phyloP scores from a whole-genome alignment of 2,797 vertebrate species.

The Danio albolineatus region DNA sequence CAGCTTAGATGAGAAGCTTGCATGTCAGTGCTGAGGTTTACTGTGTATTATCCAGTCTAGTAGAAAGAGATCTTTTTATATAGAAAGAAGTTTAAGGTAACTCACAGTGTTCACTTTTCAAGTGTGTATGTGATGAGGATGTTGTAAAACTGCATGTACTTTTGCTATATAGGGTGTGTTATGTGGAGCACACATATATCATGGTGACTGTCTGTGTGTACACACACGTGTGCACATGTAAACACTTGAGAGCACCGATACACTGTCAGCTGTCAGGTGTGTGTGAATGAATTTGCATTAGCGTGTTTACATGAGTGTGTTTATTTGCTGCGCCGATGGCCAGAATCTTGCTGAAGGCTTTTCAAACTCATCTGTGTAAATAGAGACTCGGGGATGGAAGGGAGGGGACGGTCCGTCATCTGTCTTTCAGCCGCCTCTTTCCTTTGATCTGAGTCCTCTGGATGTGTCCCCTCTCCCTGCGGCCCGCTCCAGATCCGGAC shows the following conservation, averaged over 20 bases:
- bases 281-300: slow-evolving; percentile 23
- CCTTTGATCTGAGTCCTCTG: slow-evolving; percentile 83
- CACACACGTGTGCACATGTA: slow-evolving; percentile 25
- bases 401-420: slow-evolving; percentile 71
- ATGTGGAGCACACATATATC: neutral
- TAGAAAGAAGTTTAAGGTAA: neutral
- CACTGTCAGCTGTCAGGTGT: neutral
- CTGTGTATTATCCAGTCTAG: neutral
- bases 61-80: neutral
- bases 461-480: slow-evolving; percentile 72
- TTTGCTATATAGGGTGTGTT: neutral
- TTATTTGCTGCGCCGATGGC: slow-evolving; percentile 66
- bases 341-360: slow-evolving; percentile 62
- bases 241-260: slow-evolving; percentile 23
- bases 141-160: neutral
- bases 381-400: slow-evolving; percentile 53
- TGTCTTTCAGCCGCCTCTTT: slow-evolving; percentile 77
- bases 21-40: neutral
- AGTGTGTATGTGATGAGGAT: neutral
- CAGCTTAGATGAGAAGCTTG: neutral
- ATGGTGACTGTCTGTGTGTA: slow-evolving; percentile 28
- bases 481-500: slow-evolving; percentile 74
- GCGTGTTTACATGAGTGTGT: slow-evolving; percentile 42
- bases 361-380: slow-evolving; percentile 79
- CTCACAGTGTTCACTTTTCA: neutral